A percentile compares a stretch with the other conserved stretches of the same genome.
Conservation (phyloP, 2,113 vertebrate genomes). For the Calidris pugnax region DNA sequence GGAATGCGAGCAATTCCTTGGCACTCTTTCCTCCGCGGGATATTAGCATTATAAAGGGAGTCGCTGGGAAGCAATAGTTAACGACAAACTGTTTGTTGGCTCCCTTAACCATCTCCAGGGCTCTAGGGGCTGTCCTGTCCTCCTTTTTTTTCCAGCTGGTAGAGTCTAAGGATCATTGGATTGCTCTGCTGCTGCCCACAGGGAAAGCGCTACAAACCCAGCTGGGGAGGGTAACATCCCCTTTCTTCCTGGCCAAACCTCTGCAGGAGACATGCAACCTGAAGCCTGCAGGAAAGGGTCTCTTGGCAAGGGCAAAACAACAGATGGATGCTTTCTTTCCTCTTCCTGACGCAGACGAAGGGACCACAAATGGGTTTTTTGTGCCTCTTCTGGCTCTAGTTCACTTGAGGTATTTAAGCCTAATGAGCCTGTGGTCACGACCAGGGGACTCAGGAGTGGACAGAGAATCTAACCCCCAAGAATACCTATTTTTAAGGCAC, state of each 20-base stretch:
- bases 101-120: not conserved
- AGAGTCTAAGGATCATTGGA: not conserved
- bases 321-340: not conserved
- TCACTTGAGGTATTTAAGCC: not conserved
- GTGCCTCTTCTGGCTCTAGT: not conserved
- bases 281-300: not conserved
- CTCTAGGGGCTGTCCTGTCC: not conserved
- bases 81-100: not conserved
- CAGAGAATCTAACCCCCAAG: not conserved
- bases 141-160: not conserved
- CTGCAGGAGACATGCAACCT: not conserved
- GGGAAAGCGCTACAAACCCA: not conserved
- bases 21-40: not conserved
- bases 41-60: slow-evolving; percentile 47
- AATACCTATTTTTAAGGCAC: not conserved
- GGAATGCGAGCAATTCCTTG: slow-evolving; percentile 52
- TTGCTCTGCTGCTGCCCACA: not conserved
- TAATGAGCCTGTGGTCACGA: not conserved
- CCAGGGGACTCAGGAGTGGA: not conserved
- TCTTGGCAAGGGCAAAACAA: not conserved
- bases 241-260: not conserved
- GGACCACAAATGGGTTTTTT: not conserved
- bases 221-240: not conserved
- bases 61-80: not conserved
- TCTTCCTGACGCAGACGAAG: fast-evolving